Evolutionary conservation across 2,113 vertebrate species (phyloP).

Genomic region (Mohoua ochrocephala): DNA sequence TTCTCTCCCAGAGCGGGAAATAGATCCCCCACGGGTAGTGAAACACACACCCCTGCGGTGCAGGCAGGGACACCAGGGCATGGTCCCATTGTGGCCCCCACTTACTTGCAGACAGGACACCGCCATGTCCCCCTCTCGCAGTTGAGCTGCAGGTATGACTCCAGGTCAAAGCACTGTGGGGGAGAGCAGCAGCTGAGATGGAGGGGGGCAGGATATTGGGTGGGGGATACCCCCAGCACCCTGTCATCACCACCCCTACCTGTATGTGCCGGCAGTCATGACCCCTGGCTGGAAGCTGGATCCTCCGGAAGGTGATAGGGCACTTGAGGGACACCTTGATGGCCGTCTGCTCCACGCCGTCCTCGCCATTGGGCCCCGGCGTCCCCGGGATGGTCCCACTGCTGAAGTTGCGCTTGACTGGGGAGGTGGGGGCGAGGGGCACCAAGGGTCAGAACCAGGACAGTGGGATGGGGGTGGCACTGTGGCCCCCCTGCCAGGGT

Average conservation of each 20-base stretch:
- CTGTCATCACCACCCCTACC: conserved; percentile 46
- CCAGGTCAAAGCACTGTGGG: conserved; percentile 85
- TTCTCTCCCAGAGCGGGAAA: not conserved
- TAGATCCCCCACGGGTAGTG: not conserved
- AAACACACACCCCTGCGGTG: not conserved
- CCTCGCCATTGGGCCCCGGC: conserved; percentile 89
- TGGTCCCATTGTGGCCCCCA: fast-evolving
- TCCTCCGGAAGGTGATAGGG: conserved; percentile 94
- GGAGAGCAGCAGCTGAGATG: not conserved
- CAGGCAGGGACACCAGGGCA: not conserved
- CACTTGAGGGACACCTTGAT: conserved; percentile 97
- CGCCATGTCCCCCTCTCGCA: conserved; percentile 84
- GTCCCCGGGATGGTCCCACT: conserved; percentile 91
- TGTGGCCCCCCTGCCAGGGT: fast-evolving
- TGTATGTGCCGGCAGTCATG: conserved; percentile 95
- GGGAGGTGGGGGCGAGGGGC: not conserved
- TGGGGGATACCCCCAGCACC: too few relatives aligned
- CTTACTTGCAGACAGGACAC: conserved; percentile 80
- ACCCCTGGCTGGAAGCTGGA: conserved; percentile 92
- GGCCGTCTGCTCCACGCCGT: conserved; percentile 92
- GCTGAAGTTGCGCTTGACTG: conserved; percentile 93
- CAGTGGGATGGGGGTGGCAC: not conserved
- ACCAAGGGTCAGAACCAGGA: not conserved
- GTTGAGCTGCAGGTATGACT: conserved; percentile 84
- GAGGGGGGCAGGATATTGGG: fast-evolving